Evolutionary conservation across 2,113 vertebrate genomes (phyloP), one percentile per base, ranked within the genome.

Genomic region (Oenanthe oenanthe): DNA sequence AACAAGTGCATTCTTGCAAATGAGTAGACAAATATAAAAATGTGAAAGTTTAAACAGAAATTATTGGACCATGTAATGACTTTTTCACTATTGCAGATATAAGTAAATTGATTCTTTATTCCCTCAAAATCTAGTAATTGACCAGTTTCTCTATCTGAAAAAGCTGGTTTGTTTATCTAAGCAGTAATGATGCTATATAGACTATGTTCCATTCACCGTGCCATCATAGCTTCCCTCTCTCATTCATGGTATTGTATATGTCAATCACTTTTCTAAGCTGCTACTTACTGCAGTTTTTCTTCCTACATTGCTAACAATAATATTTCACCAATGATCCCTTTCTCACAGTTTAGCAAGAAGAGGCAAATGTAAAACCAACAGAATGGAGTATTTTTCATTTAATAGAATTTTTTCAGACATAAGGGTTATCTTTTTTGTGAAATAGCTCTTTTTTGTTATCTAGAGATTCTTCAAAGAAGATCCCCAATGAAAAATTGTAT

Each of bases 371-470:
- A 68, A 90, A 89, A 75, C 28, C 15, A 10, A 73, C 62, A 73
- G 54, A 91, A 80, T 79, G 47, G 24, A 91, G 17, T 31, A 48
- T 70, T 78, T 92, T 95, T 76, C 61, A 48, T 91, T 70, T 88
- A 79, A 95, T 79, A 66, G 71, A 75, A 8, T 56, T 53, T 88
- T 93, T 89, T 92, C 60, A 53, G 71, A 56, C 70, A 36, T 70
- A 53, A 76, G 48, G 34, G 53, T 92, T 92, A 58, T 68, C 71
- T 73, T 87, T 94, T 80, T 70, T 17, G 72, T 87, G 80, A 77
- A 94, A 85, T 63, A 79, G 68, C 63, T 92, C 89, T 60, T 62
- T 88, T 96, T 73, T 75, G 51, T 95, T 94, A 76, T n/a, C 73
- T 82, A 75, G 72, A 95, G 24, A 70, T 70, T 88, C 60, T 91